These are phyloP conservation scores for Yoshiicerus persimilis DNA, from an alignment of 1,140 invertebrate species.

Conservation along the genomic window DNA sequence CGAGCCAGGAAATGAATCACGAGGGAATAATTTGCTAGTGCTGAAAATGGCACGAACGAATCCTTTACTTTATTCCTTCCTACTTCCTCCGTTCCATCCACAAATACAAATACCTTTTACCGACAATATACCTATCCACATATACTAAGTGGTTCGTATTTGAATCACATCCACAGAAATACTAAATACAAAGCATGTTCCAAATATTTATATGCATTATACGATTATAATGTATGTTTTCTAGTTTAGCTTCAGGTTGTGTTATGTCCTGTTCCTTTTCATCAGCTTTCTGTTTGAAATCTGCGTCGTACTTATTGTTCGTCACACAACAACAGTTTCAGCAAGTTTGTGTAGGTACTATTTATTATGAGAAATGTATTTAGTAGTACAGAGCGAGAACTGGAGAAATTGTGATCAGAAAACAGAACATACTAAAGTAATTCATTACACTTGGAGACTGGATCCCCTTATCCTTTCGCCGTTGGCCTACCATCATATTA, in stretches of 20 bases:
- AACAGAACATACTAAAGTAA: background rate
- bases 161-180: background rate
- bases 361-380: background rate
- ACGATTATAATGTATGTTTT: background rate
- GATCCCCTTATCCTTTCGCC: background rate
- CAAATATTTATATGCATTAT: background rate
- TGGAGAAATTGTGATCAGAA: background rate
- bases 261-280: background rate
- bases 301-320: background rate
- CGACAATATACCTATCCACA: too few relatives aligned
- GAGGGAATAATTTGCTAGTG: constrained; percentile 23
- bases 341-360: background rate
- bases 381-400: background rate
- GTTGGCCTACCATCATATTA: background rate
- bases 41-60: constrained; percentile 12
- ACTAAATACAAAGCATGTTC: background rate
- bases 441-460: background rate
- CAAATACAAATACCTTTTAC: background rate
- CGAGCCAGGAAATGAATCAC: constrained; percentile 21
- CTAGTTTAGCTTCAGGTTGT: background rate
- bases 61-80: background rate
- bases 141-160: background rate
- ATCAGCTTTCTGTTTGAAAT: background rate
- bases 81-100: background rate
- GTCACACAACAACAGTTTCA: too few relatives aligned